A percentile compares a stretch with the other conserved stretches of the same genome.
Evolutionary conservation across 35 echinoderm and acorn worm species (phyloP).

Genomic region (Stichopus chloronotus): DNA sequence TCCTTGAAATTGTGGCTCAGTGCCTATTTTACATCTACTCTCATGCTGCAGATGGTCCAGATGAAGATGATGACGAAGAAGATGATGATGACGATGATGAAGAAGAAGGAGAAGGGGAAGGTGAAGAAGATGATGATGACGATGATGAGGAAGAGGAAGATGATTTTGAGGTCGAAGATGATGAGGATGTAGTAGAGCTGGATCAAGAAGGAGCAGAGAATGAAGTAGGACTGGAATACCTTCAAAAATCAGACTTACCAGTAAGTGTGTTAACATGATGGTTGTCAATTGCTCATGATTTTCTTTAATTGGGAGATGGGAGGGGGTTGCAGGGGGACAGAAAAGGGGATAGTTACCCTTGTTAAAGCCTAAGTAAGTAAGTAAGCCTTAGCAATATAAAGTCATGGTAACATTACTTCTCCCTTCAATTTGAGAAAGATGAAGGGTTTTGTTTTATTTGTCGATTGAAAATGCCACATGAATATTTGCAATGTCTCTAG

Average conservation of each 20-base stretch:
- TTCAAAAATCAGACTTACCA: conserved; percentile 69
- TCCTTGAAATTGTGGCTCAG: too few relatives aligned
- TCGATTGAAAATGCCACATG: too few relatives aligned
- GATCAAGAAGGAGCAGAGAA: conserved; percentile 72
- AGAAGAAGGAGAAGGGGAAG: conserved; percentile 64
- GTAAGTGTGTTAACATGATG: not conserved
- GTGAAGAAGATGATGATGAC: conserved; percentile 69
- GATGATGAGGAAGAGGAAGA: conserved; percentile 64
- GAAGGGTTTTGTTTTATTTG: too few relatives aligned
- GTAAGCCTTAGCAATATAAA: too few relatives aligned
- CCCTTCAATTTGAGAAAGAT: too few relatives aligned
- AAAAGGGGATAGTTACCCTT: too few relatives aligned
- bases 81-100: conserved; percentile 63
- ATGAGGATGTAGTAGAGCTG: conserved; percentile 70
- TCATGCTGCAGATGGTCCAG: conserved; percentile 9
- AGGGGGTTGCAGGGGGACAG: too few relatives aligned
- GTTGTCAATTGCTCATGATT: too few relatives aligned
- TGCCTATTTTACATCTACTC: not conserved
- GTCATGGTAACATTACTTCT: too few relatives aligned
- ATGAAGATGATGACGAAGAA: conserved; percentile 66
- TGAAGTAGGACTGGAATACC: conserved; percentile 75
- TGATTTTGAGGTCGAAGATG: conserved; percentile 74
- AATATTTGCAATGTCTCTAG: too few relatives aligned
- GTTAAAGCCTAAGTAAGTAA: too few relatives aligned
- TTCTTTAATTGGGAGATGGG: too few relatives aligned